Percentiles rank a stretch among this genome's conserved stretches.
phyloP scores from a whole-genome alignment of 2,113 vertebrate species.

The Tapirus terrestris region DNA sequence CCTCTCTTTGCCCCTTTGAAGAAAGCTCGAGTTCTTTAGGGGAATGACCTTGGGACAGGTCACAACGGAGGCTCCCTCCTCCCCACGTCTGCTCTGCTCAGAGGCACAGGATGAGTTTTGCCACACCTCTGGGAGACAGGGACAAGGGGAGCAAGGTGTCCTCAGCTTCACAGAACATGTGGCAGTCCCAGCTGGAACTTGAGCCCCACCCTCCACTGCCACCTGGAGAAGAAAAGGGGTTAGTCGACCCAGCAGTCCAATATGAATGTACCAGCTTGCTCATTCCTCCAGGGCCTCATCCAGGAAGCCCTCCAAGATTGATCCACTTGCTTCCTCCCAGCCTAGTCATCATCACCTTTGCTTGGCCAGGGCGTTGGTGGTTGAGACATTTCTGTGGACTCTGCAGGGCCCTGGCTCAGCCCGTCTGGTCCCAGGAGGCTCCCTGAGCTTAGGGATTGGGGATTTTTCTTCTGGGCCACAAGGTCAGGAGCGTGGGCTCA shows the following conservation, averaged over 20 bases:
- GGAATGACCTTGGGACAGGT: too few species aligned
- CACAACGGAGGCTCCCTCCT: not conserved
- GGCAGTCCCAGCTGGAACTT: not conserved
- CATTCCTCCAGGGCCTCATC: not conserved
- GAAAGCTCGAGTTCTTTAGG: not conserved
- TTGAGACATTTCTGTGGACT: not conserved
- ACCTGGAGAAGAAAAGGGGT: not conserved
- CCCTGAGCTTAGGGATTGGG: not conserved
- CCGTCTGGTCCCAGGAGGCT: not conserved
- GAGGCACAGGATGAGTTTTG: not conserved
- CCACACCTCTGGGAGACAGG: not conserved
- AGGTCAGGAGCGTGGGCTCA: not conserved
- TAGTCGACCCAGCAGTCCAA: not conserved
- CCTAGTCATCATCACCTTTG: not conserved
- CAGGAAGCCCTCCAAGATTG: slow-evolving; percentile 5
- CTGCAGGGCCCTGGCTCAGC: not conserved
- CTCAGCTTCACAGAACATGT: not conserved
- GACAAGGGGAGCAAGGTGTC: not conserved
- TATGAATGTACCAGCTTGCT: not conserved
- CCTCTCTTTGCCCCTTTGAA: not conserved
- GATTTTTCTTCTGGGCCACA: not conserved
- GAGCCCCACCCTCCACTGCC: not conserved
- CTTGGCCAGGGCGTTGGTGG: not conserved
- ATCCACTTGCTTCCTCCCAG: not conserved
- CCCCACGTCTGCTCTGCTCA: not conserved